Conservation (phyloP, 2,797 vertebrate species). For the Parauchenoglanis ngamensis region DNA sequence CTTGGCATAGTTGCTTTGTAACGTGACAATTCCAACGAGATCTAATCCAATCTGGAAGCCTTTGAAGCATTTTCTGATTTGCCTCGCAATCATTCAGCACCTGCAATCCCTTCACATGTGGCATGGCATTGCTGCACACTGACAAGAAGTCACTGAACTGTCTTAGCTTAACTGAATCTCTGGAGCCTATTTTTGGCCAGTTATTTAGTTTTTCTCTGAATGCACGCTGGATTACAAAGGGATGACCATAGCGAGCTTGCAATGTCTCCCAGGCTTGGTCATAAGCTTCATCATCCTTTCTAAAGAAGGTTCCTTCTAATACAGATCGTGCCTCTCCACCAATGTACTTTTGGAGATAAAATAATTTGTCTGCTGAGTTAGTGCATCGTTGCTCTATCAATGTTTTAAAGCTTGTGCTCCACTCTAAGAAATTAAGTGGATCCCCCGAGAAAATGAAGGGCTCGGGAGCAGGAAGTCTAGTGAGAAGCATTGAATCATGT, state of each 20-base stretch:
- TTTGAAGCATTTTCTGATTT: background rate
- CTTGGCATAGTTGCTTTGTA: background rate
- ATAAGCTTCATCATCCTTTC: conserved; percentile 36
- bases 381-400: too few relatives aligned
- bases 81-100: background rate
- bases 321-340: too few relatives aligned
- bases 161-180: background rate
- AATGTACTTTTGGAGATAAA: too few relatives aligned
- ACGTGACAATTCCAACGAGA: background rate
- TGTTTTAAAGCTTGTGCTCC: too few relatives aligned
- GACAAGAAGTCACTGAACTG: background rate
- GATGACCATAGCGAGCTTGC: background rate
- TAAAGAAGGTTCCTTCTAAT: too few relatives aligned
- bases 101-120: conserved; percentile 21
- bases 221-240: background rate
- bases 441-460: conserved; percentile 41
- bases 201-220: background rate
- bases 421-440: background rate
- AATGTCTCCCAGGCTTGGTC: background rate
- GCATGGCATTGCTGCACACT: background rate
- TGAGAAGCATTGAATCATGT: conserved; percentile 28
- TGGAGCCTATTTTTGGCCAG: background rate
- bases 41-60: background rate
- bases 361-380: background rate
- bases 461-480: conserved; percentile 48